Percentiles rank a stretch among this genome's conserved stretches.
phyloP scores from a whole-genome alignment of 2,797 vertebrate genomes.

The Chrysocyon brachyurus region DNA sequence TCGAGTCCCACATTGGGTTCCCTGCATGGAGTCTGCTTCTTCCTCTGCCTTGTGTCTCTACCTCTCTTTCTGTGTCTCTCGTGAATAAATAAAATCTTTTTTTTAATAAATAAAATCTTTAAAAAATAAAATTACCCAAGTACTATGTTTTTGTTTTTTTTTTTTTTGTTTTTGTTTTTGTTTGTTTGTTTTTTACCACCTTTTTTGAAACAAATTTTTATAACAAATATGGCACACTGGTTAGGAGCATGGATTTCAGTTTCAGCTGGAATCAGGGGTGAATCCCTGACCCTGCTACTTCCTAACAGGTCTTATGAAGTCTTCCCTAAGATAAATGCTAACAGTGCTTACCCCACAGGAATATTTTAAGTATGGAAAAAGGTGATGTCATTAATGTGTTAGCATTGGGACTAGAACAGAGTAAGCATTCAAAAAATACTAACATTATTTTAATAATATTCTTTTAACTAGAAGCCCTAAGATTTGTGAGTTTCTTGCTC shows the following conservation, averaged over 20 bases:
- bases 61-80: too few relatives aligned
- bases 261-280: neutral
- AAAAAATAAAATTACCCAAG: neutral
- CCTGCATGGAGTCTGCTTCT: too few relatives aligned
- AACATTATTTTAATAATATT: neutral
- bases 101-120: too few relatives aligned
- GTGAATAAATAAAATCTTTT: too few relatives aligned
- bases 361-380: neutral
- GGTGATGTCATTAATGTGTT: neutral
- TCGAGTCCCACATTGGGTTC: too few relatives aligned
- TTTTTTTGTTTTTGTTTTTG: too few relatives aligned
- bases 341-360: neutral
- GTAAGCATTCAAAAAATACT: neutral
- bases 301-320: neutral
- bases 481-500: neutral
- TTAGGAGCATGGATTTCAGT: neutral
- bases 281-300: neutral
- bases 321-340: neutral
- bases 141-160: neutral
- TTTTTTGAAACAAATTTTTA: neutral
- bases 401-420: conserved; percentile 13
- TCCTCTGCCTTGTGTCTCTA: too few relatives aligned
- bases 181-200: neutral
- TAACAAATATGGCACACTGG: neutral
- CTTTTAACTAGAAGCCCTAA: neutral